These are phyloP conservation scores for Phania funesta DNA, from an alignment of 2,888 invertebrate species.

Conservation along the genomic window DNA sequence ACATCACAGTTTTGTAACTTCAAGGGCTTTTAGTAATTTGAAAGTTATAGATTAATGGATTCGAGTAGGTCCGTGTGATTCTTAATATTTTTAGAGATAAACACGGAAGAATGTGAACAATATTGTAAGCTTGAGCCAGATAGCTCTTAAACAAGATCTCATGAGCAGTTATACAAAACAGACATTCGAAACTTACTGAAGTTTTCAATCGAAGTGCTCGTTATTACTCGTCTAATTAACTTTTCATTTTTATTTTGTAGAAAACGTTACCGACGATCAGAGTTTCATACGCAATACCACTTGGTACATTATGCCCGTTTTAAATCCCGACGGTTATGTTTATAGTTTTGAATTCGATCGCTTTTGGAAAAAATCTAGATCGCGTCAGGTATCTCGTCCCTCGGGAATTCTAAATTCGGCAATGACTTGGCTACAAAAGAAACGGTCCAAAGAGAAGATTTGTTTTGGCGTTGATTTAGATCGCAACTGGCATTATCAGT, in stretches of 20 bases:
- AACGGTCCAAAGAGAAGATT: slow-evolving; percentile 72
- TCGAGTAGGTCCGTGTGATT: too few species aligned
- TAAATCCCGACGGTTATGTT: slow-evolving; percentile 90
- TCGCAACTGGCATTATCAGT: slow-evolving; percentile 89
- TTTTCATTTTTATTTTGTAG: slow-evolving; percentile 65
- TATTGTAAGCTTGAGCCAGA: too few species aligned
- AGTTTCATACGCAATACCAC: slow-evolving; percentile 75
- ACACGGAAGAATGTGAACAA: too few species aligned
- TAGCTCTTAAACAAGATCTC: too few species aligned
- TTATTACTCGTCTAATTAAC: not conserved
- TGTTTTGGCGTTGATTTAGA: slow-evolving; percentile 90
- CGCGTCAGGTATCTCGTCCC: slow-evolving; percentile 80
- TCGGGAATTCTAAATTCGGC: slow-evolving; percentile 77
- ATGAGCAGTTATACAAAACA: too few species aligned
- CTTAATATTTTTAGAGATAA: too few species aligned
- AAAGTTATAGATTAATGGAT: too few species aligned
- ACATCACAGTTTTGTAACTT: too few species aligned
- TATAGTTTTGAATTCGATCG: slow-evolving; percentile 87
- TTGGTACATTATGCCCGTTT: slow-evolving; percentile 88
- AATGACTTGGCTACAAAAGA: slow-evolving; percentile 78
- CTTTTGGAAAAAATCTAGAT: slow-evolving; percentile 90
- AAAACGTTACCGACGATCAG: slow-evolving; percentile 70
- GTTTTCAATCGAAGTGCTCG: not conserved
- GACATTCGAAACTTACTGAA: too few species aligned
- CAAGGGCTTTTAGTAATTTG: too few species aligned